Evolutionary conservation across 2,113 vertebrate genomes (phyloP).

Genomic region (Odobenus rosmarus): DNA sequence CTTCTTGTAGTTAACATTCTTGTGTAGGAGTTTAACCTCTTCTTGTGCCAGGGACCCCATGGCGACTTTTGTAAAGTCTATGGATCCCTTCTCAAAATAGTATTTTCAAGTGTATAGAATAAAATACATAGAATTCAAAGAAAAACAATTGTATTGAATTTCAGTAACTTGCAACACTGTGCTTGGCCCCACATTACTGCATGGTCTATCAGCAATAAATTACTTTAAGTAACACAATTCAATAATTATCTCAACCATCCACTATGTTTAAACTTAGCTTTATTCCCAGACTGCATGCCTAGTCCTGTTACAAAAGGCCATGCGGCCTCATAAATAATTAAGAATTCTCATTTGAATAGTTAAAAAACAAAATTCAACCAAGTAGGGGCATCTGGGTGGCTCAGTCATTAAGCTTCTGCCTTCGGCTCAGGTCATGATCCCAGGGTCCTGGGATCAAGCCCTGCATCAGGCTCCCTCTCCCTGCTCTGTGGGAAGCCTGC

Average conservation of each 20-base stretch:
- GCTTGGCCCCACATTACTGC: neutral
- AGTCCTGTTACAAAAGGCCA: neutral
- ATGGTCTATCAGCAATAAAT: neutral
- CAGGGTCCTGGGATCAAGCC: no score
- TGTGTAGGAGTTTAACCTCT: neutral
- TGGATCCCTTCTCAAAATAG: neutral
- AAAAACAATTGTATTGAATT: neutral
- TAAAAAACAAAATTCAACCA: neutral
- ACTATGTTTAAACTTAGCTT: neutral
- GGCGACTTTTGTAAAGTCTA: neutral
- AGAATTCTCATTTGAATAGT: neutral
- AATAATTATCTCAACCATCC: neutral
- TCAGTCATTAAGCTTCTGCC: no score
- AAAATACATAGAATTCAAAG: slow-evolving; percentile 1
- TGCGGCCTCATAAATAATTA: neutral
- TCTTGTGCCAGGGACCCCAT: neutral
- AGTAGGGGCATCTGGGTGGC: neutral
- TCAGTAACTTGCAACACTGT: neutral
- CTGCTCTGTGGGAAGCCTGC: no score
- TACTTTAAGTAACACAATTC: neutral
- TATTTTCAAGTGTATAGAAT: neutral
- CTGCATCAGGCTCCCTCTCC: no score
- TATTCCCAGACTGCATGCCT: neutral
- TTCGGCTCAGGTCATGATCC: no score
- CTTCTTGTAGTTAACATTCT: neutral